A percentile compares a stretch with the other conserved stretches of the same genome.
Conservation (phyloP, 2,113 vertebrate genomes). For the Erythrolamprus reginae region DNA sequence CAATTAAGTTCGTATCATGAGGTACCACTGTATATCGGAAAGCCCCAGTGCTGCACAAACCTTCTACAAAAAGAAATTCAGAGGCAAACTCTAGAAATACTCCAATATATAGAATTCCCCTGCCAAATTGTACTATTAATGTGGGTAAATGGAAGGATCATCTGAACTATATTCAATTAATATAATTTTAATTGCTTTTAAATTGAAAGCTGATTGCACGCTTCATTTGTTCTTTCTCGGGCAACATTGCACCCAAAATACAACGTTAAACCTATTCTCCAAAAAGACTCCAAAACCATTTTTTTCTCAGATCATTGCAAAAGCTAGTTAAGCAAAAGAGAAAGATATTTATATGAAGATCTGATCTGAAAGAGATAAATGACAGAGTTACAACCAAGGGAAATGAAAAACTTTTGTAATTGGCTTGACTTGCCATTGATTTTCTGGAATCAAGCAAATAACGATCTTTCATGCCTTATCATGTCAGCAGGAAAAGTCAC, state of each 20-base stretch:
- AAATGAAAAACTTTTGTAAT: not conserved
- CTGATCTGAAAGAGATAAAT: slow-evolving; percentile 23
- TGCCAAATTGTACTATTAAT: not conserved
- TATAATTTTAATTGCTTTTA: not conserved
- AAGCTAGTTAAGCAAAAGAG: not conserved
- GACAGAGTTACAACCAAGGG: not conserved
- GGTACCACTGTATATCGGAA: too few relatives aligned
- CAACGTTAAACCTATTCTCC: not conserved
- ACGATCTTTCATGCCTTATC: slow-evolving; percentile 19
- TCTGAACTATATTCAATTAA: not conserved
- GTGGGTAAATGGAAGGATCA: not conserved
- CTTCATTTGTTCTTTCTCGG: not conserved
- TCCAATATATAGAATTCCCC: not conserved
- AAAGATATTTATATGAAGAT: slow-evolving; percentile 18
- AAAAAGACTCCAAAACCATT: not conserved
- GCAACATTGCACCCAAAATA: not conserved
- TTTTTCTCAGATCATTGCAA: not conserved
- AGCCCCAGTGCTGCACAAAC: not conserved
- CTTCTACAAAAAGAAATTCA: not conserved
- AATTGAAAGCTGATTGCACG: not conserved
- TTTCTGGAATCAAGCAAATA: slow-evolving; percentile 15
- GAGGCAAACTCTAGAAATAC: not conserved
- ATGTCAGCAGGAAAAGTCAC: slow-evolving; percentile 25
- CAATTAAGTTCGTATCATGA: too few relatives aligned
- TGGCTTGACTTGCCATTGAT: slow-evolving; percentile 11